Percentiles rank a stretch among this genome's conserved stretches.
Evolutionary conservation across 1,140 invertebrate genomes (phyloP).

Genomic region (Stegodyphus dumicola): DNA sequence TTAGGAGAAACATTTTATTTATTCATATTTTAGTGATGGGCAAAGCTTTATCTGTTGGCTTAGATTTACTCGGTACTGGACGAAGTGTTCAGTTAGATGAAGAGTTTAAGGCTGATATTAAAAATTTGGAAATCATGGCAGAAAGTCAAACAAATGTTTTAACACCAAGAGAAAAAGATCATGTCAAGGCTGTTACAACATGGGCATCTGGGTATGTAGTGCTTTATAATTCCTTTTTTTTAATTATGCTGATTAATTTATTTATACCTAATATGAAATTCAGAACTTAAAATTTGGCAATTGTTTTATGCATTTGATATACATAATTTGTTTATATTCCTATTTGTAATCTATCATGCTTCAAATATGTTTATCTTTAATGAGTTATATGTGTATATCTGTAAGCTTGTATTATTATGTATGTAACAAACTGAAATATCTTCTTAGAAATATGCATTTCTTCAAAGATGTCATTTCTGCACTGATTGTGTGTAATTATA

Average conservation of each 20-base stretch:
- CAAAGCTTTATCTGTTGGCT: conserved; percentile 69
- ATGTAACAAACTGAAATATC: too few species aligned
- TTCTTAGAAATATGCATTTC: too few species aligned
- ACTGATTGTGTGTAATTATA: too few species aligned
- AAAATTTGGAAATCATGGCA: conserved; percentile 51
- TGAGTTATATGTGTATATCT: too few species aligned
- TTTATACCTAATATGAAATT: background rate
- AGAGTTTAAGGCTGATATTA: conserved; percentile 66
- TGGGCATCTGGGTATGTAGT: conserved; percentile 69
- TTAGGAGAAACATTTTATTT: too few species aligned
- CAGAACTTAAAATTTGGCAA: background rate
- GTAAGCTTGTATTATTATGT: too few species aligned
- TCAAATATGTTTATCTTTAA: background rate
- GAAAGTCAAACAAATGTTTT: conserved; percentile 58
- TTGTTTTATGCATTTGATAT: background rate
- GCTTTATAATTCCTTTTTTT: background rate
- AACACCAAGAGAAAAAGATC: conserved; percentile 67
- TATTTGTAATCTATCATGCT: background rate
- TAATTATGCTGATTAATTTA: background rate
- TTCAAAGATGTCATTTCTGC: too few species aligned
- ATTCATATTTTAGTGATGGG: conserved; percentile 69
- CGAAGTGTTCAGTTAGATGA: conserved; percentile 65
- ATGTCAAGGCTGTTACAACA: conserved; percentile 70
- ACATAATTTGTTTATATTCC: background rate
- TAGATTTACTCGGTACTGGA: conserved; percentile 71